Evolutionary conservation across 1,140 invertebrate genomes (phyloP), one percentile per base, ranked within the genome.

Genomic region (Hetaerina americana): DNA sequence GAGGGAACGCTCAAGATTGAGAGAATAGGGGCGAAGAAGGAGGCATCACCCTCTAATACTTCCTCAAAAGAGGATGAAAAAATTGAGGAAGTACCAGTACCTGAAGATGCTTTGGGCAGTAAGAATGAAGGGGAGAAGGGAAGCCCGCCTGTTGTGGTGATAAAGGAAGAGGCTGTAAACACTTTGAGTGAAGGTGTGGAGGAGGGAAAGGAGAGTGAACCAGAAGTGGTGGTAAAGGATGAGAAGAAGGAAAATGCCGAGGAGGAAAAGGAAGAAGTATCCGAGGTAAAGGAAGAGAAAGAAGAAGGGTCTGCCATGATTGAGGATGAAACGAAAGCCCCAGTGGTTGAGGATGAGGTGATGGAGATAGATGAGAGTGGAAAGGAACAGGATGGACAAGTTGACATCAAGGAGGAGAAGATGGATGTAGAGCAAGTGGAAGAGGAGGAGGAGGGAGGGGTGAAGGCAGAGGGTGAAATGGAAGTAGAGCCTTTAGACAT

Each of bases 1-100:
- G 83, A 89, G 79, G 84, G 87, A 67, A 85, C 87, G 26, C 77
- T 86, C 57, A 87, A 85, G 72, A 85, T 83, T 68, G 84, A 87
- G 72, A 85, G 85, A 75, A 81, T 84, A 1, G 83, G 80, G 2
- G 76, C 78, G 24, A 82, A 82, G 69, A 81, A 81, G 68, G 82
- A 81, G 66, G 79, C 78, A 57, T n/a, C n/a, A n/a, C 78, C 80
- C 24, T 69, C 74, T 1, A 70, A 70, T 12, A 25, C 66, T 28
- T 66, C 67, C 25, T n/a, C 57, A n/a, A n/a, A n/a, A n/a, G 40
- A 85, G 5, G 82, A 84, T 6, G 83, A 83, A 71, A 81, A 77
- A 5, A 82, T 82, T 70, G 74, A 75, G 27, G 27, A 71, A 80
- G 5, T 78, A 69, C 57, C 29, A 26, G 71, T 72, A 8, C 27